These are phyloP conservation scores for Ochropleura leucogaster DNA, from an alignment of 2,888 invertebrate genomes.

Conservation along the genomic window DNA sequence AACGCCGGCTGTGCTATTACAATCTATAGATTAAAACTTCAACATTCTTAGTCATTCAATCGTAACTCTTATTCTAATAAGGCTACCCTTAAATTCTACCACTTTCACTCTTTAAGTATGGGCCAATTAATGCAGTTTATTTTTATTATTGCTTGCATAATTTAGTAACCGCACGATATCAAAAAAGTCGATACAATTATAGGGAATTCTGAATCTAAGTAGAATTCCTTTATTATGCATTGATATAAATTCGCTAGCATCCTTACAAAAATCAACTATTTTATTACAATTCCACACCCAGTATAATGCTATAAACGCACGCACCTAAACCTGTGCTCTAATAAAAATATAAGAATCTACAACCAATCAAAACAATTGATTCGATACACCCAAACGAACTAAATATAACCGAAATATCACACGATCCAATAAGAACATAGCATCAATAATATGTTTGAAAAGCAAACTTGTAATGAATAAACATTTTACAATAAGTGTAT, in stretches of 20 bases:
- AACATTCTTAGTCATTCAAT: constrained; percentile 80
- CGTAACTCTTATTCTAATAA: constrained; percentile 88
- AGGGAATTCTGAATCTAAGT: constrained; percentile 54
- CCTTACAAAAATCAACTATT: constrained; percentile 58
- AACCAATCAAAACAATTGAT: constrained; percentile 51
- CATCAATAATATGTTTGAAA: constrained; percentile 51
- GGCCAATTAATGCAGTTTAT: constrained; percentile 73
- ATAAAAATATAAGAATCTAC: constrained; percentile 45
- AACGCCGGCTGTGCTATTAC: constrained; percentile 86
- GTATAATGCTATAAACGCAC: constrained; percentile 53
- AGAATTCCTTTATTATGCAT: constrained; percentile 64
- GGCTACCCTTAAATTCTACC: constrained; percentile 89
- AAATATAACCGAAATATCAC: constrained; percentile 54
- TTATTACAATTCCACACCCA: constrained; percentile 50
- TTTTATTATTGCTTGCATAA: constrained; percentile 77
- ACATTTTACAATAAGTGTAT: constrained; percentile 75
- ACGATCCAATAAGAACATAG: constrained; percentile 43
- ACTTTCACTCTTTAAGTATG: constrained; percentile 75
- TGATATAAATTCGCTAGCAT: constrained; percentile 68
- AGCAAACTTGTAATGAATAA: constrained; percentile 73
- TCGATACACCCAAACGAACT: constrained; percentile 55
- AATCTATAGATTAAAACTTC: constrained; percentile 84
- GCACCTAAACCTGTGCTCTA: constrained; percentile 51
- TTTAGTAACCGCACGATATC: constrained; percentile 55
- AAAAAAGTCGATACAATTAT: constrained; percentile 54